These are phyloP conservation scores for Mastomys natalensis DNA, from an alignment of 2,113 vertebrate species.

Conservation along the genomic window DNA sequence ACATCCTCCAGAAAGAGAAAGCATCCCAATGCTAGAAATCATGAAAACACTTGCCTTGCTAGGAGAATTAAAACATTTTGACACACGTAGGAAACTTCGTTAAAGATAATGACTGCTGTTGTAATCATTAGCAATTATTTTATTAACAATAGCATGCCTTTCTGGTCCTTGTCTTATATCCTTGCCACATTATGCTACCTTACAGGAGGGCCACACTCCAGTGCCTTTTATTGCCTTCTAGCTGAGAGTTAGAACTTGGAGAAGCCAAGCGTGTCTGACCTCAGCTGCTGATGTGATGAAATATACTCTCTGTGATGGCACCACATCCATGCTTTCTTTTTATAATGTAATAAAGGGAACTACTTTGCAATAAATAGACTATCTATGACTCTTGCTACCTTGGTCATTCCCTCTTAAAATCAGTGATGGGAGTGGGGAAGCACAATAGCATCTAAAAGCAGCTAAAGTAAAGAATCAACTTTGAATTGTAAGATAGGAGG, in stretches of 20 bases:
- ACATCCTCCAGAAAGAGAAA: neutral
- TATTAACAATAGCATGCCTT: conserved; percentile 5
- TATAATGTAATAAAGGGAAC: neutral
- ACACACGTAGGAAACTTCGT: neutral
- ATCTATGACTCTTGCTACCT: neutral
- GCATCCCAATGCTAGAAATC: neutral
- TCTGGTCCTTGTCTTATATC: neutral
- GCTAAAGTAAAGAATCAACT: neutral
- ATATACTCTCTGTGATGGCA: neutral
- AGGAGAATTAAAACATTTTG: conserved; percentile 26
- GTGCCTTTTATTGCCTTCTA: neutral
- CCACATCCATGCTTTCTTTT: neutral
- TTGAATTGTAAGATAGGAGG: neutral
- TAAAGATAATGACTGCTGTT: neutral
- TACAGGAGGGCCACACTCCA: neutral
- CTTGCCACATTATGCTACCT: neutral
- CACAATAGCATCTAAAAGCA: neutral
- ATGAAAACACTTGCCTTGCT: neutral
- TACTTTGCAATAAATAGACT: neutral
- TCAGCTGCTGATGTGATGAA: neutral
- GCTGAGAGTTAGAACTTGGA: neutral
- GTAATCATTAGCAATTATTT: neutral
- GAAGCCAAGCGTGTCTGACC: neutral
- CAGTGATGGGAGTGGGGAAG: neutral
- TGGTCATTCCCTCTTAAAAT: neutral